phyloP scores from a whole-genome alignment of 2,888 invertebrate genomes.

The Callosobruchus maculatus region DNA sequence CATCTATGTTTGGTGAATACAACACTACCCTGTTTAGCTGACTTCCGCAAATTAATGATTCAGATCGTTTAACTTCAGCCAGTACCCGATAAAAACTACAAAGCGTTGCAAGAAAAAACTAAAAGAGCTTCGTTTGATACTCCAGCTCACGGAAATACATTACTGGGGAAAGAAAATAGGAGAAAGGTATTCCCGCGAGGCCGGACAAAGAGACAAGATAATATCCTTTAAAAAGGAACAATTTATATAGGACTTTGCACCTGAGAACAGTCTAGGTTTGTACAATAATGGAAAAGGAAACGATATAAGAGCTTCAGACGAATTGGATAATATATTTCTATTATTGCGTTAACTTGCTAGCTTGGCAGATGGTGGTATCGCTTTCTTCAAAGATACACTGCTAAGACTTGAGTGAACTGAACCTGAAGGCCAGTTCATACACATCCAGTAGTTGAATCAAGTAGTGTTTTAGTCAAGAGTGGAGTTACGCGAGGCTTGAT shows the following conservation, averaged over 20 bases:
- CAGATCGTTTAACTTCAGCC: not conserved
- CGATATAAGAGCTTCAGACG: not conserved
- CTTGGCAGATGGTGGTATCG: no score
- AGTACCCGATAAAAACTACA: not conserved
- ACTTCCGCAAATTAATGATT: not conserved
- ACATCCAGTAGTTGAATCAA: no score
- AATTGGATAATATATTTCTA: not conserved
- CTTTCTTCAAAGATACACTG: no score
- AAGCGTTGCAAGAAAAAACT: not conserved
- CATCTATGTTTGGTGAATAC: no score
- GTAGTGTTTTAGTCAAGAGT: no score
- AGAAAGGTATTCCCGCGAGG: not conserved
- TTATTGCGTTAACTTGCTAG: not conserved
- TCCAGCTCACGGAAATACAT: not conserved
- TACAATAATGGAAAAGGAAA: not conserved
- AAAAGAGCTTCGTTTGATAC: not conserved
- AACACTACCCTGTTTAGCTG: not conserved
- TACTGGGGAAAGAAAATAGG: not conserved
- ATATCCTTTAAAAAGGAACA: not conserved
- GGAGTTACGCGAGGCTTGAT: no score
- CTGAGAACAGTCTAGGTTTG: not conserved
- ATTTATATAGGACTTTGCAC: not conserved
- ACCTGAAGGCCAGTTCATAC: no score
- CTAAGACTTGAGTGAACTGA: no score
- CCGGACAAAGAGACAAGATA: not conserved